These are phyloP conservation scores for Apamea crenata DNA, from an alignment of 2,888 invertebrate species.

Conservation along the genomic window DNA sequence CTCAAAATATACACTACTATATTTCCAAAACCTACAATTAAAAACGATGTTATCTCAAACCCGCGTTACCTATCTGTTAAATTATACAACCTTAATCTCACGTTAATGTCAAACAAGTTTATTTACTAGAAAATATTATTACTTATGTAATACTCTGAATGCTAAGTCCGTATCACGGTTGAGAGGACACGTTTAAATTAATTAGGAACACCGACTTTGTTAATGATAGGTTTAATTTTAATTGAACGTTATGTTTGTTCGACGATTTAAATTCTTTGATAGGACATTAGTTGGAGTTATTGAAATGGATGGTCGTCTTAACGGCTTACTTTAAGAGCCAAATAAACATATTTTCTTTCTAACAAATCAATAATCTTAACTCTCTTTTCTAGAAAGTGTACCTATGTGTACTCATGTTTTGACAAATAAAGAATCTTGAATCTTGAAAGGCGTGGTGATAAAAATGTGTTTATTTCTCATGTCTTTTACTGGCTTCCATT, in stretches of 20 bases:
- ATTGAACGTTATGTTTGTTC: conserved; percentile 30
- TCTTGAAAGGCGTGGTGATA: neutral
- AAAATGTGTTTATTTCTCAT: neutral
- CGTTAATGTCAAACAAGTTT: conserved; percentile 55
- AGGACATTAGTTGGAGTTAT: neutral
- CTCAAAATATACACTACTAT: conserved; percentile 38
- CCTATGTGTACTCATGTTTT: too few relatives aligned
- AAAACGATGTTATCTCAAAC: conserved; percentile 68
- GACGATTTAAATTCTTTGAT: conserved; percentile 3
- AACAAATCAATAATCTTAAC: neutral
- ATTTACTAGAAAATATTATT: conserved; percentile 58
- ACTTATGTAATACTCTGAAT: conserved; percentile 44
- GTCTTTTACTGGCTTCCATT: neutral
- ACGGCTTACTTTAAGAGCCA: neutral
- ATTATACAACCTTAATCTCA: conserved; percentile 65
- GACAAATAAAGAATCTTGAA: too few relatives aligned
- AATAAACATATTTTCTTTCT: neutral
- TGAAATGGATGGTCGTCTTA: neutral
- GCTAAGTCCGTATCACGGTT: conserved; percentile 27
- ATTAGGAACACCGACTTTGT: conserved; percentile 44
- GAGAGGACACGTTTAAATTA: conserved; percentile 39
- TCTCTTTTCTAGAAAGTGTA: too few relatives aligned
- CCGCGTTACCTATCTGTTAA: conserved; percentile 69
- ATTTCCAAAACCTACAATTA: conserved; percentile 67
- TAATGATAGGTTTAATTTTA: conserved; percentile 38